These are phyloP conservation scores for Guaruba guarouba DNA, from an alignment of 2,113 vertebrate species.

Conservation along the genomic window DNA sequence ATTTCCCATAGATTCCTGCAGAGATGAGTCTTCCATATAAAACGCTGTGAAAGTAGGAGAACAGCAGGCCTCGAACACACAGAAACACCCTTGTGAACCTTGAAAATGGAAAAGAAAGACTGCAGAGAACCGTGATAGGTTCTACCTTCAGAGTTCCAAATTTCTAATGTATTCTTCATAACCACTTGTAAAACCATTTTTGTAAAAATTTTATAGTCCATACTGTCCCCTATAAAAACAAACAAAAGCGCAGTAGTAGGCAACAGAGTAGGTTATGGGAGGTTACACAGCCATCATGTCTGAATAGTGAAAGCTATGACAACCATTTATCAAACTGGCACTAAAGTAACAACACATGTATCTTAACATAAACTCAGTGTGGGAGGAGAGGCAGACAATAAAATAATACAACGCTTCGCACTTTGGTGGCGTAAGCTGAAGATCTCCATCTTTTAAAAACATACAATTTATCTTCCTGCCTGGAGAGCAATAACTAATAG, in stretches of 20 bases:
- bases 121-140: not conserved
- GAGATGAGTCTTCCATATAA: not conserved
- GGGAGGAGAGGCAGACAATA: slow-evolving; percentile 1
- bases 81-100: not conserved
- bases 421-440: not conserved
- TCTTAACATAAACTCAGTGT: slow-evolving; percentile 14
- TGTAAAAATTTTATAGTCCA: not conserved
- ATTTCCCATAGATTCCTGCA: not conserved
- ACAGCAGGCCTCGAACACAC: not conserved
- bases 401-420: not conserved
- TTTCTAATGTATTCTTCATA: not conserved
- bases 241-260: not conserved
- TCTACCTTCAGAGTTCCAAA: not conserved
- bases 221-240: not conserved
- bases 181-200: not conserved
- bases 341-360: slow-evolving; percentile 16
- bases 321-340: slow-evolving; percentile 19
- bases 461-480: not conserved
- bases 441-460: slow-evolving; percentile 3
- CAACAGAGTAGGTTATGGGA: not conserved
- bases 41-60: not conserved
- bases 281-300: slow-evolving; percentile 26
- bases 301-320: slow-evolving; percentile 32
- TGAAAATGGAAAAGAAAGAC: not conserved
- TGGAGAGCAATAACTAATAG: not conserved